Percentiles rank a stretch among this genome's conserved stretches.
Evolutionary conservation across 2,797 vertebrate genomes (phyloP).

Genomic region (Crax fasciolata): DNA sequence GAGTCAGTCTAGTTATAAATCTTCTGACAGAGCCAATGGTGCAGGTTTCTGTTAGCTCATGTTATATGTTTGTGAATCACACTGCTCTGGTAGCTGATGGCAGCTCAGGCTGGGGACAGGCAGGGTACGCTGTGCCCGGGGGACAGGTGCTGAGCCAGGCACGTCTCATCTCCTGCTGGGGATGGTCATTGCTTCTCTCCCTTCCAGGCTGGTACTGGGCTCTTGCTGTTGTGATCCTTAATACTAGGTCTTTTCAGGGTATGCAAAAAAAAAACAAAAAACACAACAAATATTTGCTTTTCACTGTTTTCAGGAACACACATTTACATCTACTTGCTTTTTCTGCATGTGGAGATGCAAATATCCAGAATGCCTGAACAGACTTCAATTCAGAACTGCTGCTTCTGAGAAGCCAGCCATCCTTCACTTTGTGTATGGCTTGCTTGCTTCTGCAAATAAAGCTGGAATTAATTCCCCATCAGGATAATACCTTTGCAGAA

Average conservation of each 20-base stretch:
- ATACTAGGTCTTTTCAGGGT: conserved; percentile 24
- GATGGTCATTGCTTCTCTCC: not conserved
- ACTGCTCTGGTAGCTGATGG: not conserved
- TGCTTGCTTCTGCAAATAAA: conserved; percentile 71
- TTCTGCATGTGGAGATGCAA: conserved; percentile 42
- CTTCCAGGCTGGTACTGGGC: not conserved
- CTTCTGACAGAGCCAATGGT: not conserved
- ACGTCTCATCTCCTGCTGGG: not conserved
- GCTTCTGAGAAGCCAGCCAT: not conserved
- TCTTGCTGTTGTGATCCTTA: not conserved
- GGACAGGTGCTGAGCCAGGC: not conserved
- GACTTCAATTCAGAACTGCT: conserved; percentile 42
- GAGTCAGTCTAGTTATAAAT: not conserved
- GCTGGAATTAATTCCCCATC: conserved; percentile 51
- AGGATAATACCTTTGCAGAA: conserved; percentile 55
- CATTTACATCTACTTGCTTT: conserved; percentile 70
- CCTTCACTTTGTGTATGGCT: conserved; percentile 32
- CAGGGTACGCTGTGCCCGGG: rapidly evolving
- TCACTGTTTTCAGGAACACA: conserved; percentile 47
- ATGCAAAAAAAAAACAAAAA: not conserved
- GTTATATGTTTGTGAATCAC: not conserved
- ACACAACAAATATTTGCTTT: conserved; percentile 29
- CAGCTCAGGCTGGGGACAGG: not conserved
- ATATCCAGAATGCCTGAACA: conserved; percentile 23
- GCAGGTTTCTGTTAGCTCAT: not conserved